These are phyloP conservation scores for Botia almorhae DNA, from an alignment of 2,797 vertebrate species.

Conservation along the genomic window DNA sequence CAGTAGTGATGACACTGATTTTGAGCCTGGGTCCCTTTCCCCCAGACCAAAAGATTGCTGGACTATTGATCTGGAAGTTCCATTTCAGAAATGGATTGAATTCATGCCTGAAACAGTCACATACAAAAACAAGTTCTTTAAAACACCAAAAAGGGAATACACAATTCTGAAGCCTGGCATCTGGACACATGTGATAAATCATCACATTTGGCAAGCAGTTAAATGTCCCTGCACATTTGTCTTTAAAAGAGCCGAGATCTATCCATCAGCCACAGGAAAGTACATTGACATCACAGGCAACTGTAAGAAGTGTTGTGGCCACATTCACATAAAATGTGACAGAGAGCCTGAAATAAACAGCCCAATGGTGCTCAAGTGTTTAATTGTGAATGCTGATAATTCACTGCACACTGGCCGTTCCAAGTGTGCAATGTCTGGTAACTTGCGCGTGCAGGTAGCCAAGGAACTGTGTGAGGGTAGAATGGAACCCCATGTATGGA, in stretches of 20 bases:
- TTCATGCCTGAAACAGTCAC: neutral
- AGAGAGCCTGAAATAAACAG: no score
- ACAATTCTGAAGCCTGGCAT: constrained; percentile 5
- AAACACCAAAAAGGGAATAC: constrained; percentile 2
- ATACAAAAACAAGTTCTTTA: constrained; percentile 4
- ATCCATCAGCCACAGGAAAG: neutral
- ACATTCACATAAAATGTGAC: constrained; percentile 1
- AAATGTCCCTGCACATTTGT: neutral
- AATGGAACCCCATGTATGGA: no score
- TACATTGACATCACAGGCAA: neutral
- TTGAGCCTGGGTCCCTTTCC: constrained; percentile 4
- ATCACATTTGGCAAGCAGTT: neutral
- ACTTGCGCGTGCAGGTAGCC: no score
- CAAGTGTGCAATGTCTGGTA: no score
- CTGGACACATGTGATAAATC: constrained; percentile 1
- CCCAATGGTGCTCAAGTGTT: no score
- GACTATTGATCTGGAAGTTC: constrained; percentile 1
- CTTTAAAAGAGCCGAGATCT: constrained; percentile 20
- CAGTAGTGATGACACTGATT: constrained; percentile 7
- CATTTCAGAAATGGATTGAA: constrained; percentile 20
- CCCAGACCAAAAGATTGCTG: neutral
- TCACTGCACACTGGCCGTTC: no score
- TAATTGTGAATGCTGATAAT: no score
- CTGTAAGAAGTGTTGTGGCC: constrained; percentile 5
- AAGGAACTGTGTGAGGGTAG: no score